Percentiles rank a stretch among this genome's conserved stretches.
Evolutionary conservation across 1,140 invertebrate species (phyloP).

Genomic region (Paraescarpia echinospica): DNA sequence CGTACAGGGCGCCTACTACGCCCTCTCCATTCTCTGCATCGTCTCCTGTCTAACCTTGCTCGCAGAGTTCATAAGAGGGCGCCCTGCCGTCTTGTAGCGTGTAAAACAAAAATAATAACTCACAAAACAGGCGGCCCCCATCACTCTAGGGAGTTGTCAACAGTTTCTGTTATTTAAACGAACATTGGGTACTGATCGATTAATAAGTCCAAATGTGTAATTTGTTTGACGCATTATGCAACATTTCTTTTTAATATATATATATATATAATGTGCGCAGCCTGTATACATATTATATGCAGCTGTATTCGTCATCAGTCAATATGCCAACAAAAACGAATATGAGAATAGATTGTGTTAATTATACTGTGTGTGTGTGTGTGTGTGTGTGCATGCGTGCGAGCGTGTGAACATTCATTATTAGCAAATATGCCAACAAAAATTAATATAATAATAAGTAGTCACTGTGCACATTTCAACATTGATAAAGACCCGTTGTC

Average conservation of each 20-base stretch:
- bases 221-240: too few species aligned
- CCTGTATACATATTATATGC: not conserved
- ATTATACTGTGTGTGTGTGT: too few species aligned
- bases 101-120: not conserved
- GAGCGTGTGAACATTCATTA: too few species aligned
- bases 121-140: not conserved
- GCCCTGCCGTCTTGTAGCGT: not conserved
- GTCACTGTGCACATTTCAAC: not conserved
- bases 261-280: not conserved
- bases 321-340: not conserved
- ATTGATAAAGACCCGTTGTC: not conserved
- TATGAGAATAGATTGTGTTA: not conserved
- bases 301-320: not conserved
- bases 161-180: not conserved
- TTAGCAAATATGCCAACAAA: too few species aligned
- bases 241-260: not conserved
- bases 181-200: not conserved
- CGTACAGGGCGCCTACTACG: slow-evolving; percentile 19
- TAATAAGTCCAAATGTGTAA: not conserved
- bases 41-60: not conserved
- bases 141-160: not conserved
- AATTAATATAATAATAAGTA: too few species aligned
- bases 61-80: not conserved
- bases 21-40: not conserved
- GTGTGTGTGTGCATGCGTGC: too few species aligned